Conservation (phyloP, 2,113 vertebrate species). For the Nyctibius bracteatus region DNA sequence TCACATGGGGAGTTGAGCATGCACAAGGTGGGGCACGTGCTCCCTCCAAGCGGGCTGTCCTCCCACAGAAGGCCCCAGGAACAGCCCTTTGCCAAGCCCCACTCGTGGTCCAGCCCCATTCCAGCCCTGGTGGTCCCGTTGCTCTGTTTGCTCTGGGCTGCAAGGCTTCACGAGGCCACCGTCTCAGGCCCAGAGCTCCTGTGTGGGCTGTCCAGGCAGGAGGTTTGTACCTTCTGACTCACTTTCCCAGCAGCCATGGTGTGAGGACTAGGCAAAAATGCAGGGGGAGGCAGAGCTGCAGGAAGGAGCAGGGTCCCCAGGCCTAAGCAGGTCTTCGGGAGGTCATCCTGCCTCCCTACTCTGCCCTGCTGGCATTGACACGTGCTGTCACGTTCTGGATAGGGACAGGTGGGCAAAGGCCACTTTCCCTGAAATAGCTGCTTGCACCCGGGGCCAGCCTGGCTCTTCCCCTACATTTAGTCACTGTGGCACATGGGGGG, state of each 20-base stretch:
- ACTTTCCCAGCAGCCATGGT: not conserved
- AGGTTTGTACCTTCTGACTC: accelerated
- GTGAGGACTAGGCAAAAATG: accelerated
- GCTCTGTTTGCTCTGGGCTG: not conserved
- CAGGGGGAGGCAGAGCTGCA: not conserved
- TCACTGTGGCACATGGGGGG: not conserved
- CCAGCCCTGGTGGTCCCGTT: not conserved
- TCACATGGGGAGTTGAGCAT: not conserved
- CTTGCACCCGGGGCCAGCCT: not conserved
- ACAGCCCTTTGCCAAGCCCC: not conserved
- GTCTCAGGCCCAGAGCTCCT: accelerated
- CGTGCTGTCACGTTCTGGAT: not conserved
- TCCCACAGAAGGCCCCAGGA: not conserved
- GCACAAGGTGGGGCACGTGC: accelerated
- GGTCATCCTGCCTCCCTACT: not conserved
- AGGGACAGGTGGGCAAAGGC: not conserved
- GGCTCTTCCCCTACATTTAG: not conserved
- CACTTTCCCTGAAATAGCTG: not conserved
- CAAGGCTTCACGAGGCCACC: accelerated
- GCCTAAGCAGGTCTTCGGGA: not conserved
- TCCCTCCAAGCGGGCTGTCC: not conserved
- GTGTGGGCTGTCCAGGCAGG: accelerated
- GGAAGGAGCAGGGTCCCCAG: not conserved
- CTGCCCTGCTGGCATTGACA: not conserved
- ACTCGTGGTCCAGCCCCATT: not conserved